These are phyloP conservation scores for Rhynchotus rufescens DNA, from an alignment of 2,797 vertebrate species.

Conservation along the genomic window DNA sequence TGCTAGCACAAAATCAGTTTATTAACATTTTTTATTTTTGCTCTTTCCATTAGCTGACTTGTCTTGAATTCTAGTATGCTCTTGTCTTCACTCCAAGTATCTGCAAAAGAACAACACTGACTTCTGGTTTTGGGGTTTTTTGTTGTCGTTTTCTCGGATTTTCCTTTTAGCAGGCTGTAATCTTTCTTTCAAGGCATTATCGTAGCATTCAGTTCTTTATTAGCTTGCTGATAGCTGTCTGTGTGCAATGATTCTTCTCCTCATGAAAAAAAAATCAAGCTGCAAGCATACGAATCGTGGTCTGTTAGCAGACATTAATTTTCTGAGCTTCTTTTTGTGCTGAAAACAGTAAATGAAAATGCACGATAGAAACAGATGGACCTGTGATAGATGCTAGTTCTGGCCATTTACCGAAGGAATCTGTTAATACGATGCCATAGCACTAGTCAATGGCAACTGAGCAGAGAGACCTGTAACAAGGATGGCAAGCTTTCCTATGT, in stretches of 20 bases:
- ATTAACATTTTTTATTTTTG: background rate
- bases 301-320: background rate
- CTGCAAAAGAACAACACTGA: background rate
- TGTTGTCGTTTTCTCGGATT: background rate
- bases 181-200: background rate
- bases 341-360: constrained; percentile 9
- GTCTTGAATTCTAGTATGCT: background rate
- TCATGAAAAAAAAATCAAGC: background rate
- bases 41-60: background rate
- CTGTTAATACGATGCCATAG: background rate
- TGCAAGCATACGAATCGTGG: background rate
- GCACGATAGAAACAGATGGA: background rate
- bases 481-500: background rate
- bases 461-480: background rate
- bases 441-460: background rate
- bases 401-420: background rate
- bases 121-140: background rate
- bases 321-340: background rate
- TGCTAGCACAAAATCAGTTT: background rate
- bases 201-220: background rate
- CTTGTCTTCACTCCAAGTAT: background rate
- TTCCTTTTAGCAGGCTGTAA: background rate
- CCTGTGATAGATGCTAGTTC: background rate
- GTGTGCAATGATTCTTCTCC: background rate
- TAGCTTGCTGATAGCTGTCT: background rate